Evolutionary conservation across 2,113 vertebrate genomes (phyloP).

Genomic region (Chionodraco myersi): DNA sequence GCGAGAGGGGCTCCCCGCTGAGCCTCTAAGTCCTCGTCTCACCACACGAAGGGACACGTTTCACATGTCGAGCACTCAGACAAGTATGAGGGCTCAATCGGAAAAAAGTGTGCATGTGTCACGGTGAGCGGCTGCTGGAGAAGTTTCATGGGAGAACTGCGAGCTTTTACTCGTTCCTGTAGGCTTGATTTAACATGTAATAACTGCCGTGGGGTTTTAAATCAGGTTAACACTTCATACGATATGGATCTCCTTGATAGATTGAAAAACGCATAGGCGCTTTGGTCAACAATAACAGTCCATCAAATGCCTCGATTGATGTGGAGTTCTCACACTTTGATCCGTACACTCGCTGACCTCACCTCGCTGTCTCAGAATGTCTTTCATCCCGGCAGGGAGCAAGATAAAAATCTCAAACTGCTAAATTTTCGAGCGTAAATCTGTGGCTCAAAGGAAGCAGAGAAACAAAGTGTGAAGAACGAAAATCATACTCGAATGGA

Average conservation of each 20-base stretch:
- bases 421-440: conserved; percentile 34
- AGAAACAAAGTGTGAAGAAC: conserved; percentile 8
- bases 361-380: conserved; percentile 15
- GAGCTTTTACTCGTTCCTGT: neutral
- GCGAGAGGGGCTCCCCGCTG: conserved; percentile 42
- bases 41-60: conserved; percentile 52
- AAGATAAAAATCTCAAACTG: conserved; percentile 42
- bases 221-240: conserved; percentile 9
- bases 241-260: conserved; percentile 22
- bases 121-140: neutral
- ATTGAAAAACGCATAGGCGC: conserved; percentile 9
- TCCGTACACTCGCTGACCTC: conserved; percentile 14
- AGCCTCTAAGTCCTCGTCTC: conserved; percentile 62
- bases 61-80: conserved; percentile 37
- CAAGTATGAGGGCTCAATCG: conserved; percentile 16
- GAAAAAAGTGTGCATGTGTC: conserved; percentile 29
- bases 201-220: conserved; percentile 5
- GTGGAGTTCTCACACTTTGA: conserved; percentile 41
- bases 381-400: conserved; percentile 52
- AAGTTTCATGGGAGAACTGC: neutral
- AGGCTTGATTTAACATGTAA: neutral
- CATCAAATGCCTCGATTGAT: conserved; percentile 18
- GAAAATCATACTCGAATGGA: neutral
- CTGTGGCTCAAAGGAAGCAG: conserved; percentile 1
- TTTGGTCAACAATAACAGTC: conserved; percentile 21